These are phyloP conservation scores for Cygnus atratus DNA, from an alignment of 2,113 vertebrate genomes.

Conservation along the genomic window DNA sequence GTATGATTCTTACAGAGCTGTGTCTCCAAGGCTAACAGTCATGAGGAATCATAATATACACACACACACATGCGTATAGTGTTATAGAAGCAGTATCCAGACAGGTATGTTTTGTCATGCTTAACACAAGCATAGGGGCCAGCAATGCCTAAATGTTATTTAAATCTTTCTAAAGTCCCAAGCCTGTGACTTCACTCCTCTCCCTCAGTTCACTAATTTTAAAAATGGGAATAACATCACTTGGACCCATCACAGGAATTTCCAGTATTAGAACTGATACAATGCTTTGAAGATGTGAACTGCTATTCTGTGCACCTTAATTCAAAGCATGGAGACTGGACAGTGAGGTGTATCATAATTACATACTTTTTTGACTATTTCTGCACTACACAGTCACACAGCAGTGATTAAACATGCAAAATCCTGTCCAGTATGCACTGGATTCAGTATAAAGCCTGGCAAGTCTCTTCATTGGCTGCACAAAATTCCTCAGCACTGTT, in stretches of 20 bases:
- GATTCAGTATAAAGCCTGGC: background rate
- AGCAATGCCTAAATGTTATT: background rate
- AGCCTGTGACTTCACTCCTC: background rate
- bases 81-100: background rate
- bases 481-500: background rate
- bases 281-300: background rate
- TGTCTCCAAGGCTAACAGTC: background rate
- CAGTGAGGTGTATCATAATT: background rate
- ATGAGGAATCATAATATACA: background rate
- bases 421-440: background rate
- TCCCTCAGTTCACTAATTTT: background rate
- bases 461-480: background rate
- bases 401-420: slow-evolving; percentile 14
- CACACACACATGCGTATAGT: background rate
- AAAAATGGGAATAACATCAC: background rate
- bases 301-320: background rate
- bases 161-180: background rate
- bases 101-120: background rate
- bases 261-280: background rate
- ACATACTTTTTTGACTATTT: background rate
- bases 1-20: background rate
- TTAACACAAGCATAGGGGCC: background rate
- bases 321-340: background rate
- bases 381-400: background rate
- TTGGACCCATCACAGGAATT: background rate